Evolutionary conservation across 2,113 vertebrate genomes (phyloP).

Genomic region (Nannospalax galili): DNA sequence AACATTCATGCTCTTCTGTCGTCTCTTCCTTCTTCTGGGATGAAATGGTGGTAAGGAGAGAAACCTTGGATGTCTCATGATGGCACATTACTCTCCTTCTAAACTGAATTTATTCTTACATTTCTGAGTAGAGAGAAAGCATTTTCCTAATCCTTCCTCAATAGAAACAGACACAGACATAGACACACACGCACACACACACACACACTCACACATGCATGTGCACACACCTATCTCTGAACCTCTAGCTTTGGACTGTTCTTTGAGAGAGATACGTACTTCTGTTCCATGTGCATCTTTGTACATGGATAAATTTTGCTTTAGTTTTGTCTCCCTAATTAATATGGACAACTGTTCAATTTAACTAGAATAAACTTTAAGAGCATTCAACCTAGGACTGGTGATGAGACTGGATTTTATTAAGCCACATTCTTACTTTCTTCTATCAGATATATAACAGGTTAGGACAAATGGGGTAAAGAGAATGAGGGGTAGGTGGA

Average conservation of each 20-base stretch:
- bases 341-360: neutral
- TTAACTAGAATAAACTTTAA: constrained; percentile 13
- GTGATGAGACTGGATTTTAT: neutral
- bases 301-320: neutral
- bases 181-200: neutral
- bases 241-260: neutral
- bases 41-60: neutral
- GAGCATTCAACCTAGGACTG: neutral
- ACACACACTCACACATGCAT: neutral
- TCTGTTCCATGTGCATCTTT: constrained; percentile 35
- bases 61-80: neutral
- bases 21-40: neutral
- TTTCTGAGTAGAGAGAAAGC: neutral
- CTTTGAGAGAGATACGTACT: neutral
- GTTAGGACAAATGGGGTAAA: neutral
- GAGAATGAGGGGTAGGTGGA: neutral
- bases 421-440: neutral
- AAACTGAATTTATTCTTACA: neutral
- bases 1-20: neutral
- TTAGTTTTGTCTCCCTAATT: neutral
- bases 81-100: neutral
- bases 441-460: neutral
- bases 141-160: too few species aligned
- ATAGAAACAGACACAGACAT: neutral
- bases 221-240: neutral